Base-by-base conservation (phyloP, 2,797 vertebrate species). In the Myotis myotis region DNA sequence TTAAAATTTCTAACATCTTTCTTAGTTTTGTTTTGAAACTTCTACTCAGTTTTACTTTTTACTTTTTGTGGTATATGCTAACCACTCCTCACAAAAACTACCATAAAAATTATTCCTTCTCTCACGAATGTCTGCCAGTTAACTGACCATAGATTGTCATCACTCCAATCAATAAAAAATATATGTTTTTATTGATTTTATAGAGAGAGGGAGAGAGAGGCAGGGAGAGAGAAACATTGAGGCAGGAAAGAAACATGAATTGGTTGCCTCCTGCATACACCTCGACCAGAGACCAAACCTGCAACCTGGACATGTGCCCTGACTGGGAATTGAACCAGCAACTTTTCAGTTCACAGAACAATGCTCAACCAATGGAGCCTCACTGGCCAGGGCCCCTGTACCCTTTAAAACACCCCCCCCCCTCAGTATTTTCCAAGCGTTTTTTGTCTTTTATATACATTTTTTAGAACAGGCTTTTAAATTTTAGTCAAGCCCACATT, bases 21-120 rank as follows among this genome's bases (percentile, higher is more conserved):
- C 72, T 78, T 88, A 28, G 81, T 78, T 96, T 91, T 89, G 92
- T 81, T 96, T 82, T 60, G 64, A 96, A 93, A 84, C 33, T 88
- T 53, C 57, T 90, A 53, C 16, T 87, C n/a, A 33, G 33, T 76
- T 94, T 89, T 92, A 44, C 11, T 81, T 78, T 94, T 84, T 36
- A n/a, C 47, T 38, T 44, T 74, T 64, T 19, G 13, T 55, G 12
- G 6, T 23, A 6, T 30, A 23, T 64, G 23, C 17, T 76, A 91
- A 89, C 28, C 12, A 22, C 11, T 36, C 28, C 66, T 79, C 10
- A 76, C 28, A 68, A 92, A 22, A 84, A 23, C 41, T 60, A 38
- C 36, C 82, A 33, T 60, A 81, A 64, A 62, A 30, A 25, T 68
- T 38, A 6, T 20, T 33, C 8, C 49, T 55, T 15, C 36, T 47